Percentiles rank a stretch among this genome's conserved stretches.
These are phyloP conservation scores for Petrolisthes cinctipes DNA, from an alignment of 2,888 invertebrate species.

Conservation along the genomic window DNA sequence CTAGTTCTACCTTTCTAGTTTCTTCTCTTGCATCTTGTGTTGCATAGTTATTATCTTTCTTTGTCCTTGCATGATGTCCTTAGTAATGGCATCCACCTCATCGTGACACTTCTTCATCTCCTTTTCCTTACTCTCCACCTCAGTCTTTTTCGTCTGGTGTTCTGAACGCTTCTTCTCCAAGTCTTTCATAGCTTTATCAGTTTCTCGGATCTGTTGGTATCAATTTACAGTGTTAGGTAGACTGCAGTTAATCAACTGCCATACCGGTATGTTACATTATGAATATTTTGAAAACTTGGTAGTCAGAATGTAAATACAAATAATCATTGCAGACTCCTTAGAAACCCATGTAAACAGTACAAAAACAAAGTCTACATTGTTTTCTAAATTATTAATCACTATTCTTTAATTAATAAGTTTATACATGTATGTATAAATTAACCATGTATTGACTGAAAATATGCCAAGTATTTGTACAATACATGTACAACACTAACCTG, in stretches of 20 bases:
- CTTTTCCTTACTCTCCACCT: conserved; percentile 87
- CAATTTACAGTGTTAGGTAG: too few relatives aligned
- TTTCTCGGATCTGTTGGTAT: conserved; percentile 76
- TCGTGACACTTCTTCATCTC: conserved; percentile 82
- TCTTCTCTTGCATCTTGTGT: conserved; percentile 80
- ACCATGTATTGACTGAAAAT: too few relatives aligned
- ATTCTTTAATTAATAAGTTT: too few relatives aligned
- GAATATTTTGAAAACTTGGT: too few relatives aligned
- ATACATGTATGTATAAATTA: too few relatives aligned
- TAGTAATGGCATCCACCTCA: conserved; percentile 85
- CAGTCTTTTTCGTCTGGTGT: conserved; percentile 81
- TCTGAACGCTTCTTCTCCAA: conserved; percentile 84
- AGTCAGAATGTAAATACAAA: too few relatives aligned
- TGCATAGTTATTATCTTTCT: conserved; percentile 87
- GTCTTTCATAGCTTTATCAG: conserved; percentile 87
- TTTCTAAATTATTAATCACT: too few relatives aligned
- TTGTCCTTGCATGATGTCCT: conserved; percentile 87
- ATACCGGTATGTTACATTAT: too few relatives aligned
- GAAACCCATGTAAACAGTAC: background rate
- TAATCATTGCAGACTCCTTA: too few relatives aligned
- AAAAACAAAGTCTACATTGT: background rate
- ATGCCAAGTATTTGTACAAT: too few relatives aligned
- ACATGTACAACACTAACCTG: conserved; percentile 67
- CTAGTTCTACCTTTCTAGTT: too few relatives aligned
- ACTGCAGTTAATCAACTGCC: too few relatives aligned